Base-by-base conservation (phyloP, 2,888 invertebrate species). In the Zygaena filipendulae region DNA sequence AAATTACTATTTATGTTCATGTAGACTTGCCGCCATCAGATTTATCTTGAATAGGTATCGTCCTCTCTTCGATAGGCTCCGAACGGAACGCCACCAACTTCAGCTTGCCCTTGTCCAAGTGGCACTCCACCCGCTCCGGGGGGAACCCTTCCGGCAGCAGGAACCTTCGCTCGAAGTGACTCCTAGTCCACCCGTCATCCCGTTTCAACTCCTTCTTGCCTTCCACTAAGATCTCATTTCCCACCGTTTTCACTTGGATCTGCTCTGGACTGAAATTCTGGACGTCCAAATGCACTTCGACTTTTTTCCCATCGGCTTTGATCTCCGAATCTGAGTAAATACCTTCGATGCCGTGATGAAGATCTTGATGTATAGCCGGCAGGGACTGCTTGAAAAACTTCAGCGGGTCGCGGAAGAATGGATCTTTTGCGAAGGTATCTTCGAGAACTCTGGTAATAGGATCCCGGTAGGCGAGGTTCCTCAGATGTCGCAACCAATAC, bases 251-350 rank as follows among this genome's bases (percentile, higher is more conserved):
- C 11, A 92, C 91, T 5, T 83, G 81, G 19, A 93, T 85, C 59
- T 92, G 92, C 9, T 87, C 85, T 0, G 92, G 91, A n/a, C 82
- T 71, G 49, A 91, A 92, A 44, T 91, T 88, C 47, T 87, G 84
- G 0, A 92, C 90, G 51, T 92, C 91, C 45, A 91, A 63, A 39
- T 85, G 84, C 6, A 89, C 87, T 52, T 87, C 86, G 38, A 87
- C 88, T 34, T 86, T 86, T 45, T 87, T 84, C n/a, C 84, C 83
- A 48, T 85, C 85, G 11, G 75, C 60, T 33, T 82, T 74, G 3
- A 87, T 67, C 32, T 81, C 83, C 1, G 81, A 80, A 8, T 80
- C 82, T 11, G 83, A 81, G 46, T 81, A 83, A 20, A 77, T 57
- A 10, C 82, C 82, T 35, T 82, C 66, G 28, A 80, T 63, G 11